Base-by-base conservation (phyloP, 92 coral and sea anemone species). In the Umimayanthus kanabou region DNA sequence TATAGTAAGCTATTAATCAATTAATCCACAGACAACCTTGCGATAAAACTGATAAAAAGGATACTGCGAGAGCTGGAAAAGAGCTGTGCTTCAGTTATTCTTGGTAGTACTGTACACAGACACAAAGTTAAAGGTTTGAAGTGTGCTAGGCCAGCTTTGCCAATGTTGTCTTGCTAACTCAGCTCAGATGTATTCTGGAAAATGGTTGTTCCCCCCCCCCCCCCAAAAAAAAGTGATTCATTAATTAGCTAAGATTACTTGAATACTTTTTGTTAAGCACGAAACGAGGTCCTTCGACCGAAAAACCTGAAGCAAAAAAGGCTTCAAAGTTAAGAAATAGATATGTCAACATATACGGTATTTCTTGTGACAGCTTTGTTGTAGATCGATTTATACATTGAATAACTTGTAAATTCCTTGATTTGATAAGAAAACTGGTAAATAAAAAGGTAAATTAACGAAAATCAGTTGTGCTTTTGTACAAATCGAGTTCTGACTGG, bases 371-470 rank as follows among this genome's bases (percentile, higher is more conserved):
- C 16, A 29, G 77, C 40, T 16, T 73, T 9, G 5, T 25, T 75
- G 79, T 75, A 75, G 26, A 39, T 18, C 47, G 9, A 75, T 50
- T 33, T 25, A 39, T 75, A 37, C 79, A 75, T 22, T 20, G 45
- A 43, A 75, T 75, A n/a, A 75, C 20, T 28, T 75, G 79, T 75
- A 75, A 75, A 75, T 39, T 39, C 18, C 53, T 75, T 39, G 79
- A 75, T 75, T 75, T 75, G 20, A 74, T 39, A 75, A 75, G 47
- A 75, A 75, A 75, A 75, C 4, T 75, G 53, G 79, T 39, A 75
- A 75, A 75, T 75, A 75, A 75, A 75, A 39, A 9, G 23, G 18
- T 37, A 18, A 39, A 37, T 75, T 22, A 75, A 37, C 20, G 45
- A 0, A 37, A 47, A 57, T 57, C 4, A 33, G 37, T 57, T 57